These are phyloP conservation scores for Todiramphus chloris DNA, from an alignment of 2,113 vertebrate genomes.

Conservation along the genomic window DNA sequence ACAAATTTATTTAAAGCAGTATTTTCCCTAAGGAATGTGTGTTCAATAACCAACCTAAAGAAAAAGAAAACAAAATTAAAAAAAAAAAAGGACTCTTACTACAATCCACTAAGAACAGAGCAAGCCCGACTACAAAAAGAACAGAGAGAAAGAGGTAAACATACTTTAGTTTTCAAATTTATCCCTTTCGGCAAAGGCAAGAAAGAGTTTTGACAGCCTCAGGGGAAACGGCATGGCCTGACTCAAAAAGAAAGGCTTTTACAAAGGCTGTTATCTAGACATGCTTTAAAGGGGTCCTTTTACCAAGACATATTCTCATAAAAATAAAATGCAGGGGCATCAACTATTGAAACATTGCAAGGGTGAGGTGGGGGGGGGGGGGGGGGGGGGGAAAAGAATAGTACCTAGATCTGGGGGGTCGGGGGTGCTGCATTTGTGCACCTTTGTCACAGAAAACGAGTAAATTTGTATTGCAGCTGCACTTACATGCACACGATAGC, in stretches of 20 bases:
- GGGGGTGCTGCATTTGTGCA: background rate
- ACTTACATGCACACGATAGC: rapidly evolving
- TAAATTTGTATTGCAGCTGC: background rate
- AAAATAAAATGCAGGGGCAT: background rate
- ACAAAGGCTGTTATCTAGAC: background rate
- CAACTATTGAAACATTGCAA: background rate
- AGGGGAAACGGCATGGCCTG: background rate
- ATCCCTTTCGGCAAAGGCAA: background rate
- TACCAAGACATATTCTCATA: background rate
- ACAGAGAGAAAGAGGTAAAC: background rate
- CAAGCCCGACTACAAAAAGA: background rate
- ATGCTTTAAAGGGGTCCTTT: background rate
- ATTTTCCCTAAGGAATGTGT: background rate
- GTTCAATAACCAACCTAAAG: background rate
- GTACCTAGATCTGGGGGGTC: no score
- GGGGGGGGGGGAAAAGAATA: background rate
- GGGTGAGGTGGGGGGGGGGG: background rate
- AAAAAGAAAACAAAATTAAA: background rate
- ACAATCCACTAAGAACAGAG: background rate
- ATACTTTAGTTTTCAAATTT: background rate
- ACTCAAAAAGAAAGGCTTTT: background rate
- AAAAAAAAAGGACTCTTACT: background rate
- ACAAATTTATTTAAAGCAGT: background rate
- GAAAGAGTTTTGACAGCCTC: background rate
- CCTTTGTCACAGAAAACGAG: background rate